phyloP scores from a whole-genome alignment of 2,797 vertebrate species.

The Pristis pectinata region DNA sequence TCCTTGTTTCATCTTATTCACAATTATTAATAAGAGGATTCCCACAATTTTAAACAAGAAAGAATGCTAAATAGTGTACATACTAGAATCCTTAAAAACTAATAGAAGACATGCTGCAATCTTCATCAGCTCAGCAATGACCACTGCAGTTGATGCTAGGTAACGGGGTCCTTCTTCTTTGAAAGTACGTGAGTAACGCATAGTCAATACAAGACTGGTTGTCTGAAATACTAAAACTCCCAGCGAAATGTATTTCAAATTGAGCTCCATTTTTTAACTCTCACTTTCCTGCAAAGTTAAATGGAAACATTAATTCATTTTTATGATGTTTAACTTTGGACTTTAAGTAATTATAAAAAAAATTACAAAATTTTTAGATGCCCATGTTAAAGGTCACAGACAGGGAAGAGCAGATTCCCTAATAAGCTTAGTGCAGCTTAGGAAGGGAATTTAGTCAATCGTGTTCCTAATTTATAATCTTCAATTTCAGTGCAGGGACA shows the following conservation, averaged over 20 bases:
- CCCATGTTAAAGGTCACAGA: no score
- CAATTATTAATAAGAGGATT: neutral
- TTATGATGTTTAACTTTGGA: neutral
- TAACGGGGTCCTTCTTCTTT: conserved; percentile 91
- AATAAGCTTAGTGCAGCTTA: neutral
- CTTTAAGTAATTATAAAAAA: neutral
- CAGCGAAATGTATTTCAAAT: conserved; percentile 90
- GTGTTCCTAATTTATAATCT: neutral
- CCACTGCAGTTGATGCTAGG: conserved; percentile 92
- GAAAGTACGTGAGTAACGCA: conserved; percentile 93
- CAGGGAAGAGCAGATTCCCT: neutral
- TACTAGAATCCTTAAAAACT: conserved; percentile 83
- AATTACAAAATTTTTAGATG: neutral
- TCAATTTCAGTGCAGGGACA: neutral
- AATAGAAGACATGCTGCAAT: conserved; percentile 82
- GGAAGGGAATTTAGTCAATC: neutral
- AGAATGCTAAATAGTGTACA: conserved; percentile 39
- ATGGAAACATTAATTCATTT: conserved; percentile 14
- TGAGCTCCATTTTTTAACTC: conserved; percentile 61
- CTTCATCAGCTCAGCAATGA: conserved; percentile 88
- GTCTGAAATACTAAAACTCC: conserved; percentile 96
- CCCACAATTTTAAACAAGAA: neutral
- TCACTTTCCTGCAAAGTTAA: conserved; percentile 49
- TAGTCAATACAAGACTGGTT: conserved; percentile 90
- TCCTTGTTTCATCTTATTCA: neutral